phyloP scores from a whole-genome alignment of 2,797 vertebrate species.

The Silurus lanzhouensis region DNA sequence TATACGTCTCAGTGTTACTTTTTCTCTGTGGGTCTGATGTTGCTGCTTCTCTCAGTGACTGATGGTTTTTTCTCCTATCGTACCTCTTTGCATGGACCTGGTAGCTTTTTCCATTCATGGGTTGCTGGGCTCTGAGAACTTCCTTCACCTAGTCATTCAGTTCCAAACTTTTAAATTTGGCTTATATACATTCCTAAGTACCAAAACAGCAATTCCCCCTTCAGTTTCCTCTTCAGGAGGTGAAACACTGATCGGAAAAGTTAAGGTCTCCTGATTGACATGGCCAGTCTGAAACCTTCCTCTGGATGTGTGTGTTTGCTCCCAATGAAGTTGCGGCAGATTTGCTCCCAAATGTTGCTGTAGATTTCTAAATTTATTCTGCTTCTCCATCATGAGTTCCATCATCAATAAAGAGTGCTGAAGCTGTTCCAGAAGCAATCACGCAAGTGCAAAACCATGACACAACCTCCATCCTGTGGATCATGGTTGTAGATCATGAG shows the following conservation, averaged over 20 bases:
- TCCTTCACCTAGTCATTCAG: background rate
- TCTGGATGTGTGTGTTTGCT: too few species aligned
- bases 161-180: background rate
- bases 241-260: background rate
- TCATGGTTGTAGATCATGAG: too few species aligned
- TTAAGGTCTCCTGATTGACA: background rate
- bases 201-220: too few species aligned
- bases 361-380: background rate
- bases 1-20: too few species aligned
- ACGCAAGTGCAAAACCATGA: background rate
- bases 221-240: background rate
- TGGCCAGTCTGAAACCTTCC: too few species aligned
- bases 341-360: background rate
- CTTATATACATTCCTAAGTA: background rate
- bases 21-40: background rate
- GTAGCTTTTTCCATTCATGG: background rate
- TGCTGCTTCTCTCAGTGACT: background rate
- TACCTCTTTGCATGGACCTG: background rate
- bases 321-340: background rate
- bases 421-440: background rate
- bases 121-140: background rate
- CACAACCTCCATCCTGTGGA: background rate
- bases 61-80: background rate
- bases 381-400: background rate
- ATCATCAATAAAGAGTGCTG: background rate